These are phyloP conservation scores for Hemichromis elongatus DNA, from an alignment of 2,113 vertebrate species.

Conservation along the genomic window DNA sequence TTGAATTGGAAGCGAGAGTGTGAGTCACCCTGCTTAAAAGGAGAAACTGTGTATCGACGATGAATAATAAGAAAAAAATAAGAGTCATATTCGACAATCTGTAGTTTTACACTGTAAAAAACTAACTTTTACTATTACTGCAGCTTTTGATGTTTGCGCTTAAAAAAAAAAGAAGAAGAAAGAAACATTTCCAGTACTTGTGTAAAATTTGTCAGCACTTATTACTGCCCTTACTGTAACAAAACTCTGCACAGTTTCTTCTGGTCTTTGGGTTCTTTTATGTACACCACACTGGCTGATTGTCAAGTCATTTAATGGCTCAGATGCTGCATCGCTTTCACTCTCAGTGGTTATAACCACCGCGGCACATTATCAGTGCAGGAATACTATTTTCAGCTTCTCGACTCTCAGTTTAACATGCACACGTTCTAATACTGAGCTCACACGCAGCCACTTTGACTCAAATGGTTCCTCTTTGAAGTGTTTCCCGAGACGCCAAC, in stretches of 20 bases:
- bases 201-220: constrained; percentile 6
- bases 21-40: constrained; percentile 12
- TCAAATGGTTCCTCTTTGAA: constrained; percentile 45
- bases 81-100: neutral
- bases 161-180: neutral
- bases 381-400: constrained; percentile 47
- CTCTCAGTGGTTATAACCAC: constrained; percentile 59
- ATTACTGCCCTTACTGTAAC: constrained; percentile 41
- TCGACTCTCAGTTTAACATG: constrained; percentile 12
- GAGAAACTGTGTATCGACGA: constrained; percentile 4
- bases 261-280: constrained; percentile 44
- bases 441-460: constrained; percentile 33
- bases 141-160: neutral
- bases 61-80: neutral
- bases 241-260: constrained; percentile 25
- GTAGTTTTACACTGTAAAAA: neutral
- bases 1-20: neutral
- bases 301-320: constrained; percentile 57
- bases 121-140: neutral
- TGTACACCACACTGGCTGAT: constrained; percentile 34
- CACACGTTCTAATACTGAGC: constrained; percentile 21
- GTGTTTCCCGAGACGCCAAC: constrained; percentile 25
- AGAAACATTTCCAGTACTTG: neutral
- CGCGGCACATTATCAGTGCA: constrained; percentile 23
- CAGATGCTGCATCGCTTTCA: constrained; percentile 46